Evolutionary conservation across 2,888 invertebrate species (phyloP).

Genomic region (Aphodius sticticus): DNA sequence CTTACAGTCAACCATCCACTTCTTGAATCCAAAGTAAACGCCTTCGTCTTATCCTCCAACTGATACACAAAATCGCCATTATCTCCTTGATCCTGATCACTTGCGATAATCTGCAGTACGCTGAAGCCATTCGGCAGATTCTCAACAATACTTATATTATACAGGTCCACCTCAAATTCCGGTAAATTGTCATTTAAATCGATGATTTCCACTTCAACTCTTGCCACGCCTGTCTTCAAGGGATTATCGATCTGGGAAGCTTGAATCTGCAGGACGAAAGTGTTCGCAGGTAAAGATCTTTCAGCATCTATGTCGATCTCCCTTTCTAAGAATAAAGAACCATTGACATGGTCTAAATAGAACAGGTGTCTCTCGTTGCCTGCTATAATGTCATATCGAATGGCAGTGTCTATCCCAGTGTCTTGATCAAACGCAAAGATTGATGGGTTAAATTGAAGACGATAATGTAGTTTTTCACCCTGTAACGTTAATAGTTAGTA

Average conservation of each 20-base stretch:
- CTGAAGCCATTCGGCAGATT: constrained; percentile 86
- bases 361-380: constrained; percentile 84
- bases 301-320: constrained; percentile 85
- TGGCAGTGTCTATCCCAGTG: constrained; percentile 73
- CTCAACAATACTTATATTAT: constrained; percentile 92
- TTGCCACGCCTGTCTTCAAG: constrained; percentile 75
- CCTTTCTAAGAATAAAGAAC: constrained; percentile 77
- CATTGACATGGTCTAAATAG: constrained; percentile 76
- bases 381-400: constrained; percentile 81
- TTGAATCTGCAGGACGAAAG: constrained; percentile 80
- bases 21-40: constrained; percentile 80
- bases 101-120: constrained; percentile 74
- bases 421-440: constrained; percentile 86
- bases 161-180: constrained; percentile 87
- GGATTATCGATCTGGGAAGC: constrained; percentile 83
- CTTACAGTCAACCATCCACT: constrained; percentile 88
- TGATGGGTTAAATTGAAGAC: constrained; percentile 73
- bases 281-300: constrained; percentile 75
- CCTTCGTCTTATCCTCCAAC: constrained; percentile 75
- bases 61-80: constrained; percentile 86
- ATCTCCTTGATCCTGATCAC: constrained; percentile 84
- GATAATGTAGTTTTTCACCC: constrained; percentile 77
- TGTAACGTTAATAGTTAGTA: constrained; percentile 50
- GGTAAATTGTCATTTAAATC: constrained; percentile 87
- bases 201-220: constrained; percentile 76